These are phyloP conservation scores for Botia almorhae DNA, from an alignment of 2,797 vertebrate genomes.

Conservation along the genomic window DNA sequence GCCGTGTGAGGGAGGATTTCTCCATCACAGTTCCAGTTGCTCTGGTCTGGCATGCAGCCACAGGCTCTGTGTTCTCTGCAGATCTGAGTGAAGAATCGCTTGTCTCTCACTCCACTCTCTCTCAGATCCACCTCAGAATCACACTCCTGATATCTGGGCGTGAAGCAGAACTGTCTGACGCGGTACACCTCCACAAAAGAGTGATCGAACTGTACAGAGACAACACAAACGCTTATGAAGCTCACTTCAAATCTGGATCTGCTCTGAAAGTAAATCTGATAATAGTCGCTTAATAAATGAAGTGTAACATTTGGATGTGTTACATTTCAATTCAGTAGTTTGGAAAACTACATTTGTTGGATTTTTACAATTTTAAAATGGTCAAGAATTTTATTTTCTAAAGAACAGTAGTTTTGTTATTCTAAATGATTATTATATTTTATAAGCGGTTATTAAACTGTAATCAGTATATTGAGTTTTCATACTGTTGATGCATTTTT, in stretches of 20 bases:
- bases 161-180: slow-evolving; percentile 86
- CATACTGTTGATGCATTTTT: too few species aligned
- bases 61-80: slow-evolving; percentile 78
- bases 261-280: background rate
- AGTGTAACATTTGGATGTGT: too few species aligned
- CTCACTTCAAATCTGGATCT: background rate
- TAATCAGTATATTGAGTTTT: too few species aligned
- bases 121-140: slow-evolving; percentile 64
- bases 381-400: too few species aligned
- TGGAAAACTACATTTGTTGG: too few species aligned
- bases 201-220: slow-evolving; percentile 87
- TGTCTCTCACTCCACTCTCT: slow-evolving; percentile 63
- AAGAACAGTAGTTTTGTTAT: too few species aligned
- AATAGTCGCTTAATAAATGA: background rate
- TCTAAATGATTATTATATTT: too few species aligned
- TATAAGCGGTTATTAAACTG: too few species aligned
- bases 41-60: slow-evolving; percentile 72
- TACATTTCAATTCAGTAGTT: too few species aligned
- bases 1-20: slow-evolving; percentile 84
- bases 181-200: slow-evolving; percentile 91
- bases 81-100: slow-evolving; percentile 76
- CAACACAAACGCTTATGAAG: slow-evolving; percentile 42
- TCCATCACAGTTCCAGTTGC: slow-evolving; percentile 94
- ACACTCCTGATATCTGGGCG: slow-evolving; percentile 74
- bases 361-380: too few species aligned